These are phyloP conservation scores for Pandion haliaetus DNA, from an alignment of 2,113 vertebrate species.

Conservation along the genomic window DNA sequence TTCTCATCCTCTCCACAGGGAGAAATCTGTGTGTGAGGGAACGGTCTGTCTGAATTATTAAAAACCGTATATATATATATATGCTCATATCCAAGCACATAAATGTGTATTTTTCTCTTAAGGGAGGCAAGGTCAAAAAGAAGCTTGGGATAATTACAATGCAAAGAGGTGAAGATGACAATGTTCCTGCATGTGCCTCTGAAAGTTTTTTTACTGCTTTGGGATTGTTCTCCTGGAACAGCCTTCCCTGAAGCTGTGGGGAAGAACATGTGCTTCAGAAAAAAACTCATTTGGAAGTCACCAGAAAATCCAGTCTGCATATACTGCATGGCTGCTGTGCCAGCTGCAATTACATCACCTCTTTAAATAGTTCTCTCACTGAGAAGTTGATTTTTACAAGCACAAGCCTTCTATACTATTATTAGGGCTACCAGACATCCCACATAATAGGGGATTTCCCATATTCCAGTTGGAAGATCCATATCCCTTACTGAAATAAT, in stretches of 20 bases:
- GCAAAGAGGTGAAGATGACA: neutral
- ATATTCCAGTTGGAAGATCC: neutral
- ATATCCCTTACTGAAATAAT: neutral
- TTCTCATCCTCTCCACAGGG: neutral
- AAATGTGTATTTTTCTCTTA: neutral
- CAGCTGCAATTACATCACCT: neutral
- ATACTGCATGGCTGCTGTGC: neutral
- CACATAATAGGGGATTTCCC: neutral
- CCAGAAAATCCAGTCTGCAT: neutral
- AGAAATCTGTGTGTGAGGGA: neutral
- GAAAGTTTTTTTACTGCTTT: neutral
- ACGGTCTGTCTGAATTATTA: neutral
- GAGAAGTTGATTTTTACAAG: neutral
- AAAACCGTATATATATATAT: neutral
- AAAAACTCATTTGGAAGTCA: neutral
- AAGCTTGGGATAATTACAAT: neutral
- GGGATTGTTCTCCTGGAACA: neutral
- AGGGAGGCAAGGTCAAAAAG: neutral
- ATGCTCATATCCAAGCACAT: neutral
- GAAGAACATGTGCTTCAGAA: neutral
- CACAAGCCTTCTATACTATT: neutral
- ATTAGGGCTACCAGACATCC: neutral
- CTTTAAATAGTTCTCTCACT: conserved; percentile 1
- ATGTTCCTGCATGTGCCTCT: neutral
- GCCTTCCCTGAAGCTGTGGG: neutral